phyloP scores from a whole-genome alignment of 2,113 vertebrate species.

The Monarcha castaneiventris region DNA sequence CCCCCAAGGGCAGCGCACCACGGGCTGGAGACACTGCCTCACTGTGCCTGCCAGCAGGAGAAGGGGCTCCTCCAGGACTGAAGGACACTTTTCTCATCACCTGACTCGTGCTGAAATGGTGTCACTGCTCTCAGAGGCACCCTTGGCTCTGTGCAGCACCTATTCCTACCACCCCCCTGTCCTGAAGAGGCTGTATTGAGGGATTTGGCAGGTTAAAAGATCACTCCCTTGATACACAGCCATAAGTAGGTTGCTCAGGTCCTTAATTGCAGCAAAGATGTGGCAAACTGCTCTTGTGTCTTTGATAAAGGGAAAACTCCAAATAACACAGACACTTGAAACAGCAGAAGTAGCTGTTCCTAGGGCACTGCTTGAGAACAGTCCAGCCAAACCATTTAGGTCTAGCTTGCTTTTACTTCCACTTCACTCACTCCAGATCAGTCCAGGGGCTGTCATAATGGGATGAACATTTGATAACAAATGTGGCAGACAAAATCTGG shows the following conservation, averaged over 20 bases:
- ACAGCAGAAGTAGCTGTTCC: neutral
- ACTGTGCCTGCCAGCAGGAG: neutral
- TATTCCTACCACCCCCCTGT: neutral
- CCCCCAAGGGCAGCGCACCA: neutral
- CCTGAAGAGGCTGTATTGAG: neutral
- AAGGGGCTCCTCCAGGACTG: neutral
- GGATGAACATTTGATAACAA: neutral
- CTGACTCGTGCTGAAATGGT: neutral
- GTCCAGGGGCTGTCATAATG: neutral
- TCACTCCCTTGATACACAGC: neutral
- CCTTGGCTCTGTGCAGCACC: fast-evolving
- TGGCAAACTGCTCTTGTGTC: neutral
- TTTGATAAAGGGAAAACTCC: neutral
- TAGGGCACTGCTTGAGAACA: neutral
- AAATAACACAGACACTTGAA: neutral
- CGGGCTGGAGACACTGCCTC: neutral
- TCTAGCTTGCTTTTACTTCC: neutral
- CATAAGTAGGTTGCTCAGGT: neutral
- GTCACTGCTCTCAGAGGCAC: neutral
- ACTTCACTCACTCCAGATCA: neutral
- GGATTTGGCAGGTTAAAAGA: neutral
- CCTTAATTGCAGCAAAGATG: neutral
- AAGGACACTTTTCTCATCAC: neutral
- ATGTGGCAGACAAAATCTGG: neutral
- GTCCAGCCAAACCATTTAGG: neutral